A percentile compares a stretch with the other conserved stretches of the same genome.
phyloP scores from a whole-genome alignment of 2,113 vertebrate species.

The Litocranius walleri region DNA sequence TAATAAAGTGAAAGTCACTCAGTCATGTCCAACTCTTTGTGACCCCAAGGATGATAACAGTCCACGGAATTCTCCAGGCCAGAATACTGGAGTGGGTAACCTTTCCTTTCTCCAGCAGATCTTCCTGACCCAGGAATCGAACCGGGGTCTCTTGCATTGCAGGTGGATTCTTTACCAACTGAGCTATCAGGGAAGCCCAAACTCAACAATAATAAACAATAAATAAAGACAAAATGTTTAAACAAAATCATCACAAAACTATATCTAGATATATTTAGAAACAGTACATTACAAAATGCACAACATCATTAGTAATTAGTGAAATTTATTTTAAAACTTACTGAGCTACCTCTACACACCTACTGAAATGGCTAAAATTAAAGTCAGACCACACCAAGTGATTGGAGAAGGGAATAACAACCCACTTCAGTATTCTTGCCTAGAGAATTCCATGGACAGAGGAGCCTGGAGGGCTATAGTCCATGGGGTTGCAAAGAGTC shows the following conservation, averaged over 20 bases:
- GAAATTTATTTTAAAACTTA: constrained; percentile 8
- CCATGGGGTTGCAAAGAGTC: not conserved
- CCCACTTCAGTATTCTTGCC: not conserved
- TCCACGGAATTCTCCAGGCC: not conserved
- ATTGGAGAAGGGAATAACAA: not conserved
- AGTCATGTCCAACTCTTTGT: not conserved
- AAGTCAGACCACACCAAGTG: not conserved
- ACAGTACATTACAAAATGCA: not conserved
- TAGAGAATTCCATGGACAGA: not conserved
- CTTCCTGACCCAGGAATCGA: not conserved
- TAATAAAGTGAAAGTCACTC: not conserved
- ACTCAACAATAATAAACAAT: not conserved
- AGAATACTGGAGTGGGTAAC: not conserved
- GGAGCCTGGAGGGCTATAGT: not conserved
- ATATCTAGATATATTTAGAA: not conserved
- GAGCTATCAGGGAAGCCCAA: not conserved
- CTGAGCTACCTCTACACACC: not conserved
- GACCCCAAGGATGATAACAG: not conserved
- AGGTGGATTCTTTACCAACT: not conserved
- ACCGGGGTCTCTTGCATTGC: not conserved
- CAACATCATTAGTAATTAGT: not conserved
- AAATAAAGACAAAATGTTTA: not conserved
- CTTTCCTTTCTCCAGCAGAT: not conserved
- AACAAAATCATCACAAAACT: not conserved
- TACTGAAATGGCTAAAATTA: not conserved